These are phyloP conservation scores for Acanthosepion lycidas DNA, from an alignment of 2,888 invertebrate genomes.

Conservation along the genomic window DNA sequence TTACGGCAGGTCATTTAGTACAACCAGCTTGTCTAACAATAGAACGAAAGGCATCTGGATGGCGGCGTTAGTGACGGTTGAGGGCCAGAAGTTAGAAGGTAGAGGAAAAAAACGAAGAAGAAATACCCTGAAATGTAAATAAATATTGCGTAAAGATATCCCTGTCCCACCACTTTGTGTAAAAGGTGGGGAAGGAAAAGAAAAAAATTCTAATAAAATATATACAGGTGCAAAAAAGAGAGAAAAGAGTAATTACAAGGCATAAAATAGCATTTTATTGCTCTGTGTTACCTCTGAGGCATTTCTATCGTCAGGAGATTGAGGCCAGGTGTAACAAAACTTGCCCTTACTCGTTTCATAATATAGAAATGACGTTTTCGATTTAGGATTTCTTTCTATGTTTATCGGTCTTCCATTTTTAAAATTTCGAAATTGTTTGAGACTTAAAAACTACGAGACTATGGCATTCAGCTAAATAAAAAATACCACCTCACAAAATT, in stretches of 20 bases:
- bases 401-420: no score
- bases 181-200: background rate
- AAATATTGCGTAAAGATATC: background rate
- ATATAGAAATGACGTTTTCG: background rate
- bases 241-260: conserved; percentile 17
- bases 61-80: background rate
- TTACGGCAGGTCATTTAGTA: background rate
- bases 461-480: no score
- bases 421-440: no score
- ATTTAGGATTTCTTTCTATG: no score
- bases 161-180: background rate
- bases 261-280: background rate
- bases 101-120: no score
- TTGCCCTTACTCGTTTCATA: background rate
- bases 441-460: no score
- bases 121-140: background rate
- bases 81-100: background rate
- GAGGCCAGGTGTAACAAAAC: background rate
- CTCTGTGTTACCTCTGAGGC: background rate
- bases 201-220: background rate
- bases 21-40: background rate
- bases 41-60: background rate
- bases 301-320: background rate
- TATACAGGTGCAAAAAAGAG: background rate
- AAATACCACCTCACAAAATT: no score